phyloP scores from a whole-genome alignment of 2,113 vertebrate genomes.

The Pseudopodoces humilis region DNA sequence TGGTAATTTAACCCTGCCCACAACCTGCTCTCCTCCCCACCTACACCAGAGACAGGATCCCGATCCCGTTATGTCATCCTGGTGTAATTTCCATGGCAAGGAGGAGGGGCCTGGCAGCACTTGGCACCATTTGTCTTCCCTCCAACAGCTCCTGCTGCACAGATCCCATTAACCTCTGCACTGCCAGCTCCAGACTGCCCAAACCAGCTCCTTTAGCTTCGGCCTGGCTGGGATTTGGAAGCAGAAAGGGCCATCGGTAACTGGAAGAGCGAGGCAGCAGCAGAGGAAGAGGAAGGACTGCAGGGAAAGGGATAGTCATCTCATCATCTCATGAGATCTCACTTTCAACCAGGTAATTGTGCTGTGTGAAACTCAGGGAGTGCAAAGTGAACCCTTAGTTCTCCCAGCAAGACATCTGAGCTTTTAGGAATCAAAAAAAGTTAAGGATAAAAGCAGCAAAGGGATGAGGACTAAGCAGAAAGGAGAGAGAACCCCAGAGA shows the following conservation, averaged over 20 bases:
- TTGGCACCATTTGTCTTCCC: not conserved
- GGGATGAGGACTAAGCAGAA: not conserved
- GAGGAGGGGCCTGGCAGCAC: not conserved
- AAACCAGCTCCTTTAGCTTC: not conserved
- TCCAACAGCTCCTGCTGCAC: not conserved
- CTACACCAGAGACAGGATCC: not conserved
- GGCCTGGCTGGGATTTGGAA: not conserved
- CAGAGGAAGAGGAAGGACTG: not conserved
- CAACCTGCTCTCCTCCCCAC: not conserved
- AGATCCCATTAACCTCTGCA: not conserved
- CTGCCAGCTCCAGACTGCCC: not conserved
- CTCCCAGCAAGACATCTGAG: not conserved
- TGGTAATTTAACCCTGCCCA: not conserved
- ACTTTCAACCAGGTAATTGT: not conserved
- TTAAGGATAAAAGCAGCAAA: not conserved
- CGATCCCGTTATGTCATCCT: not conserved
- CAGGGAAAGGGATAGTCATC: not conserved
- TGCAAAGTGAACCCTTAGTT: not conserved
- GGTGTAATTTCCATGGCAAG: not conserved
- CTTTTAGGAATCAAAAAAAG: not conserved
- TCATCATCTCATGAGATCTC: not conserved
- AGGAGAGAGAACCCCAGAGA: not conserved
- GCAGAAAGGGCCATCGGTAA: not conserved
- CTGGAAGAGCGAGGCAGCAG: not conserved
- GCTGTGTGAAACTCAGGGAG: not conserved